These are phyloP conservation scores for Apeira syringaria DNA, from an alignment of 2,888 invertebrate species.

Conservation along the genomic window DNA sequence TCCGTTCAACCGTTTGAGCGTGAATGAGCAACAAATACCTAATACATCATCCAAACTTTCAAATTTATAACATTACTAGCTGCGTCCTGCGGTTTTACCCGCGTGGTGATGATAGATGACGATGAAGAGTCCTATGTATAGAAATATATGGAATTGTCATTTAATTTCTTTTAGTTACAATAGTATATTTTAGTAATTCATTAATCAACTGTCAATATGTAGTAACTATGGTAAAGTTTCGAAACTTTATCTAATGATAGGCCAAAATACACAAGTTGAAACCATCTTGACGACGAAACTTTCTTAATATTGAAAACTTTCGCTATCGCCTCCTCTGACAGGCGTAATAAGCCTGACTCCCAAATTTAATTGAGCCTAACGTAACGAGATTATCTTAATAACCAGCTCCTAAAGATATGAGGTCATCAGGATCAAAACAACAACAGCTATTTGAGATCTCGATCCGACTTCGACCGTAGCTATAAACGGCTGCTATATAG, in stretches of 20 bases:
- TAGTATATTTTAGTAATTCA: too few species aligned
- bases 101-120: too few species aligned
- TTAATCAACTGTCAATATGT: too few species aligned
- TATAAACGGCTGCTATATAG: slow-evolving; percentile 3
- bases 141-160: too few species aligned
- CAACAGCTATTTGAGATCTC: slow-evolving; percentile 21
- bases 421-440: slow-evolving; percentile 19
- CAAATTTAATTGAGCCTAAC: slow-evolving; percentile 17
- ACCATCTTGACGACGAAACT: slow-evolving; percentile 13
- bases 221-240: too few species aligned
- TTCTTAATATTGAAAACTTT: slow-evolving; percentile 22
- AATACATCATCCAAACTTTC: too few species aligned
- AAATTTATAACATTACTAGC: too few species aligned
- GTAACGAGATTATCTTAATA: slow-evolving; percentile 19
- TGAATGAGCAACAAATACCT: too few species aligned
- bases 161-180: too few species aligned
- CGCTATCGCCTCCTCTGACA: slow-evolving; percentile 10
- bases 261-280: slow-evolving; percentile 3
- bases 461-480: slow-evolving; percentile 7
- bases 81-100: too few species aligned
- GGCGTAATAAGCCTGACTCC: slow-evolving; percentile 15
- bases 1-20: too few species aligned
- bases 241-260: neutral
- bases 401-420: slow-evolving; percentile 20
- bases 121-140: too few species aligned